Evolutionary conservation across 1,140 invertebrate species (phyloP).

Genomic region (Drosophila eugracilis): DNA sequence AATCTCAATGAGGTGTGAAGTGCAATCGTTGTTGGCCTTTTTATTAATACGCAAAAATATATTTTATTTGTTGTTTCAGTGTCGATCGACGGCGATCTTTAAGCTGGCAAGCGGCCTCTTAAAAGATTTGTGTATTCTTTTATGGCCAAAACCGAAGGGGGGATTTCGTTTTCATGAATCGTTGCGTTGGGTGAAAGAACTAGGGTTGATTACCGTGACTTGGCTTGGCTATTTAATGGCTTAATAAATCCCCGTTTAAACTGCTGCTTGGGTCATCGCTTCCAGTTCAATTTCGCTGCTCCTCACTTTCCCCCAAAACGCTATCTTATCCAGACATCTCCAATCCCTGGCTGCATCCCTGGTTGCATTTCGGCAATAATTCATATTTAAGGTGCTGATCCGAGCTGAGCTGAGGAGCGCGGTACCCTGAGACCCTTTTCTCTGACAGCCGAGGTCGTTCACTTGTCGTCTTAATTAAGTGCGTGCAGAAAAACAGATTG

Average conservation of each 20-base stretch:
- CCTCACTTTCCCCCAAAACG: slow-evolving; percentile 2
- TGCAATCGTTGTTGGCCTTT: slow-evolving; percentile 79
- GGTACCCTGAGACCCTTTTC: slow-evolving; percentile 1
- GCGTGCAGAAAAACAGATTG: slow-evolving; percentile 60
- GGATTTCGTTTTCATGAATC: slow-evolving; percentile 22
- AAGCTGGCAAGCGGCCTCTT: slow-evolving; percentile 6
- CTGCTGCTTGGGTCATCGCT: background rate
- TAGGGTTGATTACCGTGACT: slow-evolving; percentile 30
- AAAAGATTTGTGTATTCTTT: slow-evolving; percentile 45
- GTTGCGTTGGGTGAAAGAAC: slow-evolving; percentile 1
- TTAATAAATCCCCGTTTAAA: slow-evolving; percentile 30
- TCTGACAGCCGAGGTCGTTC: slow-evolving; percentile 78
- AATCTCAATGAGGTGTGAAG: slow-evolving; percentile 84
- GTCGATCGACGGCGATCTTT: slow-evolving; percentile 38
- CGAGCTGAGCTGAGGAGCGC: slow-evolving; percentile 19
- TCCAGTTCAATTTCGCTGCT: slow-evolving; percentile 9
- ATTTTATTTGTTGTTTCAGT: slow-evolving; percentile 68
- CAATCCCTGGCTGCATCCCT: slow-evolving; percentile 16
- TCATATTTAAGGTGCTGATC: slow-evolving; percentile 65
- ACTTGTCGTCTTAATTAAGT: slow-evolving; percentile 82
- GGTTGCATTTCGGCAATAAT: slow-evolving; percentile 50
- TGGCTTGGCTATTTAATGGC: slow-evolving; percentile 20
- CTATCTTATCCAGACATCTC: slow-evolving; percentile 25
- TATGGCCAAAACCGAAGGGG: slow-evolving; percentile 27
- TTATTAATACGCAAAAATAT: slow-evolving; percentile 81